phyloP scores from a whole-genome alignment of 2,113 vertebrate species.

The Megaptera novaeangliae region DNA sequence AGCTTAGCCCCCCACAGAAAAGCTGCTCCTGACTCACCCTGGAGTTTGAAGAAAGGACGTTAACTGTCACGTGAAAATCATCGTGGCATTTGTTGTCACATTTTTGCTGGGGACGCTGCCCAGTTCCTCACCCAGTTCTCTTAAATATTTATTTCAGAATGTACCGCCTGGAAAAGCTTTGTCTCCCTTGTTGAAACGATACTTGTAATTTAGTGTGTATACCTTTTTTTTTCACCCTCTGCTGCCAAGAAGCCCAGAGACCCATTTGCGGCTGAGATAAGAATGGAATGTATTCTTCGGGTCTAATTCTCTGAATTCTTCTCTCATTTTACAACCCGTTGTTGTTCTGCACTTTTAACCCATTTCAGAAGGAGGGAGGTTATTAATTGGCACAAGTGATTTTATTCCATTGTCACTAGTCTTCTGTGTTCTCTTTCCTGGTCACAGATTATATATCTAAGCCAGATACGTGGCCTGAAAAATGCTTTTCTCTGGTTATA shows the following conservation, averaged over 20 bases:
- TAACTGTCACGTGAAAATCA: not conserved
- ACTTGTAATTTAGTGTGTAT: not conserved
- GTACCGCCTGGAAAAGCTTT: not conserved
- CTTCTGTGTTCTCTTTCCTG: not conserved
- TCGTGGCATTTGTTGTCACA: not conserved
- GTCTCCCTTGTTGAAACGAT: not conserved
- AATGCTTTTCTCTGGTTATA: not conserved
- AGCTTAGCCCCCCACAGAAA: too few species aligned
- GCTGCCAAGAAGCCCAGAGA: not conserved
- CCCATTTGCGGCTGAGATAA: not conserved
- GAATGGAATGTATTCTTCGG: not conserved
- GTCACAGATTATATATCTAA: not conserved
- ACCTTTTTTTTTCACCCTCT: not conserved
- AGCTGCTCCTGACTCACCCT: not conserved
- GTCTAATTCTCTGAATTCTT: not conserved
- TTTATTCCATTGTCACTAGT: not conserved
- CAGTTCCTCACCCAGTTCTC: accelerated
- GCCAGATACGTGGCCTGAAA: not conserved
- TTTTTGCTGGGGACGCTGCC: not conserved
- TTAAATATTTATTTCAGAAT: not conserved
- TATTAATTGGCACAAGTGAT: not conserved
- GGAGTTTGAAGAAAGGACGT: not conserved
- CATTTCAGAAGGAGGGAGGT: not conserved
- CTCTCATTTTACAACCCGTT: not conserved
- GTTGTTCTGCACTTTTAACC: not conserved